Percentiles rank a stretch among this genome's conserved stretches.
Conservation (phyloP, 2,113 vertebrate species). For the Hippopotamus amphibius region DNA sequence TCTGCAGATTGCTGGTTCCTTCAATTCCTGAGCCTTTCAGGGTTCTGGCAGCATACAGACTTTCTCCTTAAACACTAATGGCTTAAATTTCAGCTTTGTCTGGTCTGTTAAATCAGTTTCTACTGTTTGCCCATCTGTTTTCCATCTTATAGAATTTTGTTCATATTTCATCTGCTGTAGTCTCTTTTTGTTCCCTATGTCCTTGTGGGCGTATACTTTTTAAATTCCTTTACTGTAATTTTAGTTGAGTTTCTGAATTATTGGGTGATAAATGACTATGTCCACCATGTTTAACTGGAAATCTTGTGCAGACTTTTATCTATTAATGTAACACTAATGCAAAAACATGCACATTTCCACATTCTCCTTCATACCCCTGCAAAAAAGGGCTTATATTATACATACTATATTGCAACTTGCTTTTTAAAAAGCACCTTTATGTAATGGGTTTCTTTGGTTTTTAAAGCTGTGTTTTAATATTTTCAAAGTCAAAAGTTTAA, state of each 20-base stretch:
- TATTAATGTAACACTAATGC: background rate
- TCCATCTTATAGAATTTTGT: slow-evolving; percentile 27
- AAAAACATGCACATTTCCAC: background rate
- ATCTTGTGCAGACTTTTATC: background rate
- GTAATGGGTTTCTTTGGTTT: background rate
- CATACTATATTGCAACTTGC: background rate
- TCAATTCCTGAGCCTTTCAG: background rate
- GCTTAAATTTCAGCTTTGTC: background rate
- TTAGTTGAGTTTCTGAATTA: slow-evolving; percentile 31
- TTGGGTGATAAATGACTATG: background rate
- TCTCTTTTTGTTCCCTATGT: background rate
- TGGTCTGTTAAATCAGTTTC: background rate
- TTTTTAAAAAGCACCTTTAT: background rate
- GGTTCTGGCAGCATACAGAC: background rate
- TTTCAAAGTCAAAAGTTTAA: slow-evolving; percentile 29
- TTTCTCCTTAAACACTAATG: background rate
- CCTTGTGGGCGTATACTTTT: background rate
- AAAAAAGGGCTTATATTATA: background rate
- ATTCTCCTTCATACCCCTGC: background rate
- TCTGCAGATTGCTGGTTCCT: background rate
- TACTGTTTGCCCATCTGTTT: slow-evolving; percentile 15
- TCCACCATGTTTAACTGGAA: slow-evolving; percentile 34
- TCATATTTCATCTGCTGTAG: background rate
- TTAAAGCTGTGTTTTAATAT: slow-evolving; percentile 29
- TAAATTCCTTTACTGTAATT: slow-evolving; percentile 13